These are phyloP conservation scores for Phataginus tetradactyla DNA, from an alignment of 2,797 vertebrate species.

Conservation along the genomic window DNA sequence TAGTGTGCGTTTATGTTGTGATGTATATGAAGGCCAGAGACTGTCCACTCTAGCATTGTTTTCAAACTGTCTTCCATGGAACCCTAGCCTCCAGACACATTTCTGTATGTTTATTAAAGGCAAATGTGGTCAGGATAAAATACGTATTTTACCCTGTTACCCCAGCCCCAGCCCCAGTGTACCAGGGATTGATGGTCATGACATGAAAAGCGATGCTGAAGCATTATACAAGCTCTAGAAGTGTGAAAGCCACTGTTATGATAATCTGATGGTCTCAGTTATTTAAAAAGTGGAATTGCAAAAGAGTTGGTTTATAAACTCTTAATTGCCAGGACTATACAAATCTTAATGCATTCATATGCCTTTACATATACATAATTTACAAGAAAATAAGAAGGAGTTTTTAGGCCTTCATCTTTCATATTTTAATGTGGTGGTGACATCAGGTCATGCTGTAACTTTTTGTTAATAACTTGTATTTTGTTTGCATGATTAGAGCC, in stretches of 20 bases:
- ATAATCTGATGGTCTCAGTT: not conserved
- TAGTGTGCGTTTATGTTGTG: constrained; percentile 70
- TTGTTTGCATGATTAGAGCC: not conserved
- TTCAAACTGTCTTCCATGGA: constrained; percentile 56
- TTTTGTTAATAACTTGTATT: not conserved
- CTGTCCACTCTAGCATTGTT: constrained; percentile 14
- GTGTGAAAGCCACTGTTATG: constrained; percentile 36
- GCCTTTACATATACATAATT: not conserved
- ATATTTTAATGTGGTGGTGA: not conserved
- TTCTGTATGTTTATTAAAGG: constrained; percentile 42
- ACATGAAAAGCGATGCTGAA: not conserved
- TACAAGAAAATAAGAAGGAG: not conserved
- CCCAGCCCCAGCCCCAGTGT: not conserved
- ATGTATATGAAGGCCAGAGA: constrained; percentile 50
- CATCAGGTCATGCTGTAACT: not conserved
- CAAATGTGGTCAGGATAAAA: constrained; percentile 11
- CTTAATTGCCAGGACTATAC: not conserved
- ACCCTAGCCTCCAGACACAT: not conserved
- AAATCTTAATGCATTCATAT: not conserved
- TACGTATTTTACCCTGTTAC: not conserved
- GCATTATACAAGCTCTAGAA: not conserved
- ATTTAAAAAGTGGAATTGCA: not conserved
- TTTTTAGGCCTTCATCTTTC: not conserved
- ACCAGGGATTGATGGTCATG: not conserved
- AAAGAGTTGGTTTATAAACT: not conserved